Base-by-base conservation (phyloP, 2,888 invertebrate genomes). In the Teleiodes luculella region DNA sequence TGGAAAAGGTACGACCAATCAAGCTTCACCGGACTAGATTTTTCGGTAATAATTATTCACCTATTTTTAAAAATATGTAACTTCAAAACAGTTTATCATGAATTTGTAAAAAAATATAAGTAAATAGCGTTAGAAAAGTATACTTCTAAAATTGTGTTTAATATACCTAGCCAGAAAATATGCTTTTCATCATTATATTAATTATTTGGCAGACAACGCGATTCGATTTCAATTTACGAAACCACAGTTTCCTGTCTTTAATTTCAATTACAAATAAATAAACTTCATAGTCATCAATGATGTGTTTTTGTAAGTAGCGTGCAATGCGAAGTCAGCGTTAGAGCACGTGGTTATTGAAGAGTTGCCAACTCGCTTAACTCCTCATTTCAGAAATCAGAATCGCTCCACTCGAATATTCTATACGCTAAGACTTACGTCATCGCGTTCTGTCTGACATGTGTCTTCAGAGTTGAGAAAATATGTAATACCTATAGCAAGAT, bases 331-430 rank as follows among this genome's bases (percentile, higher is more conserved):
- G 63, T 66, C 66, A 59, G 55, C 52, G 36, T 52, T 14, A 28
- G 58, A 74, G 70, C 79, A 80, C 81, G 80, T 80, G 82, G 74
- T 72, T 62, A 69, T 81, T 85, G 83, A 84, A 80, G 76, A 75
- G 76, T 74, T 86, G 86, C 86, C 87, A 87, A 81, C 72, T 72
- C 72, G 74, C 74, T 43, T 50, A 46, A 37, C 45, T 30, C 56
- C 45, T 50, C 56, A 48, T 33, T 51, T 36, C 33, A 41, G 37
- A 36, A n/a, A n/a, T n/a, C 37, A 45, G 56, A 53, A 39, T 37
- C 53, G 50, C 52, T 53, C 45, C 33, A 33, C 53, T 53, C 49
- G 53, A 54, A 54, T 51, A 51, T 57, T 57, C 54, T 54, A 51
- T 57, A 54, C 53, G 56, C 53, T 57, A 51, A 54, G 33, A 47